phyloP scores from a whole-genome alignment of 2,888 invertebrate genomes.

The Archips xylosteana region DNA sequence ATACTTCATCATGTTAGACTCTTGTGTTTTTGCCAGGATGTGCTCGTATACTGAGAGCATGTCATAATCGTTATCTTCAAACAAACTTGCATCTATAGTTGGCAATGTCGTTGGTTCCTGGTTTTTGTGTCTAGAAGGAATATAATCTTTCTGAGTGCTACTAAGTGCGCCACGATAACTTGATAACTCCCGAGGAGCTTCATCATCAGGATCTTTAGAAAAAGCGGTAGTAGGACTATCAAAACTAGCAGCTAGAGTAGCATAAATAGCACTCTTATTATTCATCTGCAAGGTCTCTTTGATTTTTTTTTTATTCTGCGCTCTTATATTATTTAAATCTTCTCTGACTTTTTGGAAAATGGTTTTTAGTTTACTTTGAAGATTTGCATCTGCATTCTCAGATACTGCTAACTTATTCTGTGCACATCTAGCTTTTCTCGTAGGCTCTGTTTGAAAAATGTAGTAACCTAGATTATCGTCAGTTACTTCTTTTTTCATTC shows the following conservation, averaged over 20 bases:
- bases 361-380: conserved; percentile 59
- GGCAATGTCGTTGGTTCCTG: conserved; percentile 24
- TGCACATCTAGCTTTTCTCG: conserved; percentile 52
- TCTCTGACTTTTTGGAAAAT: conserved; percentile 58
- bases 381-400: conserved; percentile 53
- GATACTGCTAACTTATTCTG: conserved; percentile 54
- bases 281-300: not conserved
- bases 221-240: not conserved
- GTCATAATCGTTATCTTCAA: conserved; percentile 56
- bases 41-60: conserved; percentile 64
- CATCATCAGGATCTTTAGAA: not conserved
- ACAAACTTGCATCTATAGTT: conserved; percentile 45
- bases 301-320: conserved; percentile 20
- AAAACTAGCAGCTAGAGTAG: not conserved
- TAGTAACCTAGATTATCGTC: not conserved
- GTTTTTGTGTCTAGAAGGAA: conserved; percentile 23
- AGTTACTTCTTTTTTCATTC: not conserved
- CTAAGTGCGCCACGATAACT: not conserved
- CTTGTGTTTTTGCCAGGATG: conserved; percentile 59
- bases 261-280: not conserved
- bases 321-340: conserved; percentile 52
- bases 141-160: conserved; percentile 8
- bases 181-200: not conserved
- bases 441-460: conserved; percentile 43
- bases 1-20: conserved; percentile 57